Evolutionary conservation across 2,113 vertebrate genomes (phyloP).

Genomic region (Microcebus ravelobensis): DNA sequence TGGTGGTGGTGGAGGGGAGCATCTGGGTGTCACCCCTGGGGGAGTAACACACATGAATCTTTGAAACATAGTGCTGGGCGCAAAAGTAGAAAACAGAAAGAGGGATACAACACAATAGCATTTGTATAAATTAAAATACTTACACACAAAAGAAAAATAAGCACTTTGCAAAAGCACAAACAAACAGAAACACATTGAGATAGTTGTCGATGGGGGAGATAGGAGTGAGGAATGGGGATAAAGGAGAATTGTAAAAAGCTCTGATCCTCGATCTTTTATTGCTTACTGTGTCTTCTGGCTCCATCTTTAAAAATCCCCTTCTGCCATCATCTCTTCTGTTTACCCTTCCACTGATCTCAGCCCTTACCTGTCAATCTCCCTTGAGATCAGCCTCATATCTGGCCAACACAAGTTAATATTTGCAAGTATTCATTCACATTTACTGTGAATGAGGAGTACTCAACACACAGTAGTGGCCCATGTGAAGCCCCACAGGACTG

Average conservation of each 20-base stretch:
- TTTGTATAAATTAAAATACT: neutral
- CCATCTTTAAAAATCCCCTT: neutral
- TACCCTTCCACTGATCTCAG: neutral
- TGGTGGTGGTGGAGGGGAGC: no score
- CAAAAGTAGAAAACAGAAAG: neutral
- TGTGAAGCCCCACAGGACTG: fast-evolving
- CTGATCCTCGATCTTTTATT: neutral
- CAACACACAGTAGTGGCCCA: no score
- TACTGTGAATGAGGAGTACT: neutral
- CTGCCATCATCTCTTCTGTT: neutral
- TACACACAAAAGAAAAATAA: neutral
- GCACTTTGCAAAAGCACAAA: conserved; percentile 29
- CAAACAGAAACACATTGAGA: neutral
- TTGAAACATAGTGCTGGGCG: neutral
- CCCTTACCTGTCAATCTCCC: neutral
- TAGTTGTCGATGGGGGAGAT: neutral
- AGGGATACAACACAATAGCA: neutral
- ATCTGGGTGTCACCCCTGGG: no score
- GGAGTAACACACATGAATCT: neutral
- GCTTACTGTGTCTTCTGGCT: neutral
- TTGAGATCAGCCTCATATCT: neutral
- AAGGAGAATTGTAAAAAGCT: neutral
- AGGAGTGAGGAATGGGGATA: neutral
- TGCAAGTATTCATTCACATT: neutral
- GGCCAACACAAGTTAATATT: neutral